These are phyloP conservation scores for Cheilosia urbana DNA, from an alignment of 2,888 invertebrate species.

Conservation along the genomic window DNA sequence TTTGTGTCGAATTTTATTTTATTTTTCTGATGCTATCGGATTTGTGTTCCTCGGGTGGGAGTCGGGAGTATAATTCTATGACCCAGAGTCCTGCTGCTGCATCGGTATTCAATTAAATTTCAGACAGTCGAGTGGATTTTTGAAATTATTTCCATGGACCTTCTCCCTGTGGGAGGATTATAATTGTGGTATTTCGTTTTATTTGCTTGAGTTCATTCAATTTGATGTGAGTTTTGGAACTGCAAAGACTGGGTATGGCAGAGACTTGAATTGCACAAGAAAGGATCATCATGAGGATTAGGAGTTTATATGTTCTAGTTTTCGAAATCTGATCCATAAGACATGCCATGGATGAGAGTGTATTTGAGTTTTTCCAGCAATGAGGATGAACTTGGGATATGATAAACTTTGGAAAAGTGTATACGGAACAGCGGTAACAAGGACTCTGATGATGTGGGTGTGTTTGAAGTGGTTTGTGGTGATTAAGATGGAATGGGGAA, in stretches of 20 bases:
- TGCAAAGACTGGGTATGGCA: background rate
- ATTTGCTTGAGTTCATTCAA: conserved; percentile 48
- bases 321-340: conserved; percentile 11
- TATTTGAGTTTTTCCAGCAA: background rate
- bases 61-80: conserved; percentile 51
- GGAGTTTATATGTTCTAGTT: conserved; percentile 26
- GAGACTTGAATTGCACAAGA: conserved; percentile 18
- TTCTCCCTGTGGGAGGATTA: conserved; percentile 16
- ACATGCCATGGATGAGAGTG: background rate
- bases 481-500: background rate
- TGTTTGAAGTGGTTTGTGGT: background rate
- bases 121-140: conserved; percentile 40
- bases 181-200: conserved; percentile 42
- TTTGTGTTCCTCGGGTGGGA: conserved; percentile 26
- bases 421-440: background rate
- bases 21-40: conserved; percentile 49
- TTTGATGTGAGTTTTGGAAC: conserved; percentile 37
- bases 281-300: conserved; percentile 22
- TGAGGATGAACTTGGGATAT: conserved; percentile 2
- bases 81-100: conserved; percentile 39
- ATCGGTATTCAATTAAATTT: conserved; percentile 69
- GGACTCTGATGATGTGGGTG: background rate
- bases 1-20: conserved; percentile 54
- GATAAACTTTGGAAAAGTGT: conserved; percentile 11
- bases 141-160: conserved; percentile 46